Base-by-base conservation (phyloP, 2,888 invertebrate genomes). In the Amiota communis region DNA sequence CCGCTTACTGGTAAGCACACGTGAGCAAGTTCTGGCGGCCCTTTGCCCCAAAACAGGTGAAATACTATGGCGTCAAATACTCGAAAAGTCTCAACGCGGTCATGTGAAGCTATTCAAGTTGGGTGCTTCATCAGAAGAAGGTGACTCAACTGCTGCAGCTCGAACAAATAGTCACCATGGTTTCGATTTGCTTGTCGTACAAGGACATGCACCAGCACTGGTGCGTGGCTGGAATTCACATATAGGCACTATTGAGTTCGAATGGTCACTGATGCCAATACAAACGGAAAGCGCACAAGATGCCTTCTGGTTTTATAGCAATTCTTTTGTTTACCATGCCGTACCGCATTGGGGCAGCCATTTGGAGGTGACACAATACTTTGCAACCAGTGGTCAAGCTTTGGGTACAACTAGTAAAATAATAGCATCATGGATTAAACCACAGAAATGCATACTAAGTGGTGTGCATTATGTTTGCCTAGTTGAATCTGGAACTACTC, bases 11-110 rank as follows among this genome's bases (percentile, higher is more conserved):
- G 93, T 97, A 46, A 95, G 94, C 46, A 96, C 97, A 0, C 94
- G 96, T 83, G 95, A 96, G 88, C 97, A 97, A 92, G 96, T 97
- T 78, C 90, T 97, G 75, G 96, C 97, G 76, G 94, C 96, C 72
- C 88, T 97, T 71, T 94, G 94, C 88, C 91, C 94, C 75, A 95
- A 95, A 90, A 94, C 94, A 83, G 95, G 95, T 91, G 89, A 90
- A 53, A 80, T 90, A 23, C 48, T 87, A 8, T 97, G 97, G 96
- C 92, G 97, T 72, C 95, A 96, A 88, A 92, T 97, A 68, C 91
- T 97, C 70, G 97, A 97, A 79, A 87, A 85, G 13, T 87, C 90
- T 12, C 89, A 92, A 13, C 90, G 93, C 15, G 93, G 94, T 75
- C 92, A 92, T 83, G 92, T 96, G 75, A 92, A 94, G 87, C 90